phyloP scores from a whole-genome alignment of 2,888 invertebrate species.

The Drosophila lacicola region DNA sequence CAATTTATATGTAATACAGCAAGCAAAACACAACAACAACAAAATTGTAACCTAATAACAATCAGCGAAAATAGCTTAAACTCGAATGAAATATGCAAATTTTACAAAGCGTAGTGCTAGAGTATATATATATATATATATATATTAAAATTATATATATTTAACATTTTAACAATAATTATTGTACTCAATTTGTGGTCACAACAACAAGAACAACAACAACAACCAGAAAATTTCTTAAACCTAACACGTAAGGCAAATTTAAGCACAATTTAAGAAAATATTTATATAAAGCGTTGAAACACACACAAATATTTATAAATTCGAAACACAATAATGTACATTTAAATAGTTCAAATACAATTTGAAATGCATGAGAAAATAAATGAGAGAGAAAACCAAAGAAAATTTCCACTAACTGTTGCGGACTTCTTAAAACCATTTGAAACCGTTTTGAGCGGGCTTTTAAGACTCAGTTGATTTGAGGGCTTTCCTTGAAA shows the following conservation, averaged over 20 bases:
- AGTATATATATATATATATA: conserved; percentile 26
- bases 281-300: conserved; percentile 69
- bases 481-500: not conserved
- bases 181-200: conserved; percentile 63
- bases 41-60: conserved; percentile 64
- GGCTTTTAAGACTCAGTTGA: not conserved
- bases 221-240: conserved; percentile 45
- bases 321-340: conserved; percentile 69
- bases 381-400: conserved; percentile 59
- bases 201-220: conserved; percentile 15
- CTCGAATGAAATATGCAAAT: conserved; percentile 55
- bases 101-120: conserved; percentile 62
- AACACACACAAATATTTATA: conserved; percentile 73
- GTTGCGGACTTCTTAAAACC: not conserved
- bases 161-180: conserved; percentile 66
- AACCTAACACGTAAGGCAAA: conserved; percentile 46
- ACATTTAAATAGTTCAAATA: conserved; percentile 80
- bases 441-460: not conserved
- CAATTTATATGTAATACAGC: conserved; percentile 35
- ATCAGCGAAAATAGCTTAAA: conserved; percentile 72
- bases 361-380: conserved; percentile 79
- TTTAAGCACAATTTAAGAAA: conserved; percentile 64
- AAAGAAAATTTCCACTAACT: not conserved
- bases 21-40: conserved; percentile 36
- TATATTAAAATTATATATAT: conserved; percentile 29